Base-by-base conservation (phyloP, 2,888 invertebrate genomes). In the Nephrocerus scutellatus region DNA sequence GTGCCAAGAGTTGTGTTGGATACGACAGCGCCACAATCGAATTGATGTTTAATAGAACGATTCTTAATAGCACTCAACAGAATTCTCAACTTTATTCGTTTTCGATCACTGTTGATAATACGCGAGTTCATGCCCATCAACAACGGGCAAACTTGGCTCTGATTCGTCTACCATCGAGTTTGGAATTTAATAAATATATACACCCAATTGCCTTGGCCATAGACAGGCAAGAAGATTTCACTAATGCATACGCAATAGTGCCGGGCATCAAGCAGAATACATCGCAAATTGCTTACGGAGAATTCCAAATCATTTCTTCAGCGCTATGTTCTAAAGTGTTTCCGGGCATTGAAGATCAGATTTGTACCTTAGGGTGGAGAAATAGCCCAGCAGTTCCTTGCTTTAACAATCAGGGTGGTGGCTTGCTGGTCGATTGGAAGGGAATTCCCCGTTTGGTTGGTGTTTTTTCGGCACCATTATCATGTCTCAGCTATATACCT, bases 381-480 rank as follows among this genome's bases (percentile, higher is more conserved):
- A 42, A 46, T 12, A 41, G 30, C 12, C 20, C 15, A 2, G 28
- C 41, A 14, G 44, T 48, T 6, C 50, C 51, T 1, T 52, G 51
- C 21, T 14, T 29, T 15, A 45, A 46, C 9, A 45, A 47, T 21
- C 35, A 46, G 25, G 50, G 51, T 2, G 51, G 47, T 25, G 51
- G 51, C 12, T 34, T 52, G 22, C 36, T 50, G 10, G 26, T 49
- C 7, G 37, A 39, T 26, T 52, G 50, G 50, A 50, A 48, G 10
- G 6, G 14, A 10, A 21, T 36, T n/a, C 48, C 51, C 1, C 14
- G 32, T 18, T 31, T 52, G 30, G 41, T 47, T 31, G 51, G 50
- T 2, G 34, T 49, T 23, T 50, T 49, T 30, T 43, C 46, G 9
- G 32, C 40, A 8, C 46, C 48, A n/a, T 13, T 23, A 6, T 41